Evolutionary conservation across 2,888 invertebrate genomes (phyloP), one percentile per base, ranked within the genome.

Genomic region (Papilio elwesi): DNA sequence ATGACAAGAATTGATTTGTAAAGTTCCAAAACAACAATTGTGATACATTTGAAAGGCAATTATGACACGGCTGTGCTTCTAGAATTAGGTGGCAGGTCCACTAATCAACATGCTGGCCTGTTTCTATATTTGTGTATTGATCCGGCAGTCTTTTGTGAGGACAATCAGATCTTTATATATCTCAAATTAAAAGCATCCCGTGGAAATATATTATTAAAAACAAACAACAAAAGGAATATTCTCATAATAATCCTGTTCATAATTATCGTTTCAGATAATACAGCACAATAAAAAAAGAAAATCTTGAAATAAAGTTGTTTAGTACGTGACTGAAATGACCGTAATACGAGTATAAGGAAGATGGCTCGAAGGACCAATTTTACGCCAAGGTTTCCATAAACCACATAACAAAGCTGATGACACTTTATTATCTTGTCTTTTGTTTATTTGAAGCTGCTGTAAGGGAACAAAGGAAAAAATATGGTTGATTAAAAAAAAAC

Each of bases 271-370:
- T 59, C 59, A 59, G 59, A 59, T 59, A 59, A 59, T n/a, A 59
- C 38, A 59, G 38, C 36, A 57, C 7, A 57, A 57, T 57, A 57
- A 38, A 52, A 49, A 55, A 59, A 57, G 59, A 71, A 49, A 57
- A 66, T 57, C 57, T 49, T 13, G 57, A 57, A 66, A 71, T 66
- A 71, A 71, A 71, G 71, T 71, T 71, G 43, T 71, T 71, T 71
- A 38, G 65, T 59, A 71, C 71, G 65, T 66, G 71, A 66, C 71
- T 43, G 43, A 70, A 66, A 48, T 43, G 57, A 13, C 36, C 57
- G 57, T 51, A 66, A 71, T 4, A 26, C 26, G 26, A 26, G 26
- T 59, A 59, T 43, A 59, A 38, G 55, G 47, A 13, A 57, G 57
- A 49, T 26, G 65, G n/a, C 62, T 69, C 69, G 15, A 36, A 48